Conservation (phyloP, 1,140 invertebrate species). For the Bradysia coprophila region DNA sequence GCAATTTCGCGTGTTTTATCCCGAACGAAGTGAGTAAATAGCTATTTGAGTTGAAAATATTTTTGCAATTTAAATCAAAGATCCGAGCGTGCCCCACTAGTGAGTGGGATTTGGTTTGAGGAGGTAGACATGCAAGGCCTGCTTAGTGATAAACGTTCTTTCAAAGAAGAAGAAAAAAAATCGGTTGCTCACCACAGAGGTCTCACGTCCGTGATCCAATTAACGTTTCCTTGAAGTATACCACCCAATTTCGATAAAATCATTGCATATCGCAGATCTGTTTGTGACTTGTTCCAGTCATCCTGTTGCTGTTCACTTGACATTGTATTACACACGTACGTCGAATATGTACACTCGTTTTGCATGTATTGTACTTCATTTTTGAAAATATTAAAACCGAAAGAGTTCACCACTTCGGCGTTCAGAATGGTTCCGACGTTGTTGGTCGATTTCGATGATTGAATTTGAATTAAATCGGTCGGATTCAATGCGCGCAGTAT, state of each 20-base stretch:
- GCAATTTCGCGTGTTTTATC: no score
- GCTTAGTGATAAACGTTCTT: no score
- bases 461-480: slow-evolving; percentile 31
- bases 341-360: background rate
- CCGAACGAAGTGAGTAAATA: no score
- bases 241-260: slow-evolving; percentile 12
- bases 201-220: slow-evolving; percentile 7
- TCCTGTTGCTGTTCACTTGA: background rate
- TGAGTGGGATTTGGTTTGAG: no score
- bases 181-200: slow-evolving; percentile 3
- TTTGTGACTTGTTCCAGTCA: slow-evolving; percentile 14
- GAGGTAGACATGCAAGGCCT: no score
- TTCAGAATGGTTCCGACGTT: slow-evolving; percentile 28
- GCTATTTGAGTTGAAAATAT: no score
- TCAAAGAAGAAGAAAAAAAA: slow-evolving; percentile 1
- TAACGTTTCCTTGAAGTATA: slow-evolving; percentile 9
- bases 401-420: slow-evolving; percentile 14
- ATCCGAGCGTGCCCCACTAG: no score
- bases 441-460: slow-evolving; percentile 21
- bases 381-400: slow-evolving; percentile 1
- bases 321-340: background rate
- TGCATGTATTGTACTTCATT: background rate
- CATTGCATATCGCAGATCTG: slow-evolving; percentile 15
- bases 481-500: slow-evolving; percentile 26
- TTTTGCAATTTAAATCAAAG: no score